These are phyloP conservation scores for Orthonevra nobilis DNA, from an alignment of 2,888 invertebrate species.

Conservation along the genomic window DNA sequence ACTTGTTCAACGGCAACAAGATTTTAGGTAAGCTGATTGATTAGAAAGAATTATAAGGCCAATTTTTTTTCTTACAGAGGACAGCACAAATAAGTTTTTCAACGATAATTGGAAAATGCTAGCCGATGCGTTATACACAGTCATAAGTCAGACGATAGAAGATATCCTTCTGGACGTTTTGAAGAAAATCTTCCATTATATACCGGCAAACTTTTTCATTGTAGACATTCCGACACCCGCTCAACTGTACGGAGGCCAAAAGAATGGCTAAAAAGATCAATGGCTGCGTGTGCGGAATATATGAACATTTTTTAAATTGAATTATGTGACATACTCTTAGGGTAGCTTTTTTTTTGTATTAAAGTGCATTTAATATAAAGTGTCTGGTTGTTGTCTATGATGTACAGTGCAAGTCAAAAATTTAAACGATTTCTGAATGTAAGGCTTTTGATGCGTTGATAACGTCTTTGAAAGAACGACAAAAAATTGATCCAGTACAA, in stretches of 20 bases:
- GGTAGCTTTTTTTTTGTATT: neutral
- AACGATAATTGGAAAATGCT: constrained; percentile 88
- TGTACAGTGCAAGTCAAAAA: too few species aligned
- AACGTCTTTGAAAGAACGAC: too few species aligned
- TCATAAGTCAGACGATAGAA: constrained; percentile 86
- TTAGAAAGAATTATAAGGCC: neutral
- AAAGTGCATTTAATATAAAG: neutral
- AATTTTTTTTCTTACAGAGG: constrained; percentile 82
- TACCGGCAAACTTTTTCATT: constrained; percentile 86
- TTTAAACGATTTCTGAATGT: too few species aligned
- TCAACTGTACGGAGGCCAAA: constrained; percentile 74
- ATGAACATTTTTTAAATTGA: too few species aligned
- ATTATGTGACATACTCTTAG: constrained; percentile 37
- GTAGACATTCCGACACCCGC: constrained; percentile 82
- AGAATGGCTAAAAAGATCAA: neutral
- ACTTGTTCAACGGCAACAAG: constrained; percentile 87
- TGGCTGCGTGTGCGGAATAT: too few species aligned
- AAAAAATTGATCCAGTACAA: too few species aligned
- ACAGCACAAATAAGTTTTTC: constrained; percentile 87
- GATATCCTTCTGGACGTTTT: constrained; percentile 86
- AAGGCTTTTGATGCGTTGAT: too few species aligned
- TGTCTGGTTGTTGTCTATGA: too few species aligned
- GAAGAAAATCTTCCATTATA: constrained; percentile 85
- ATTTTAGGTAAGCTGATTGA: constrained; percentile 83
- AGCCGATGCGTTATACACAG: constrained; percentile 86